Base-by-base conservation (phyloP, 2,888 invertebrate genomes). In the Galeruca laticollis region DNA sequence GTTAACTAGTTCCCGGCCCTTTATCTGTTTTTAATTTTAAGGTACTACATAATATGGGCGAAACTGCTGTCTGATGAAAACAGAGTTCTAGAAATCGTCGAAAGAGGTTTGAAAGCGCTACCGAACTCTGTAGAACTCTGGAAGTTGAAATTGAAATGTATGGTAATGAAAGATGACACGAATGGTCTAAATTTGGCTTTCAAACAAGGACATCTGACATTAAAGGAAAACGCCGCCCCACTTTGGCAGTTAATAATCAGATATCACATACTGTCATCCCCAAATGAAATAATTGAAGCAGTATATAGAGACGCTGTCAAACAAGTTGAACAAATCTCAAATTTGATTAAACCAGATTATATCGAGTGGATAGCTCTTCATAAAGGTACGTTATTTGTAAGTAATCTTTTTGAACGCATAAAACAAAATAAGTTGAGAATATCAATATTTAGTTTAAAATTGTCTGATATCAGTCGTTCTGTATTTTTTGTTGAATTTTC, bases 331-430 rank as follows among this genome's bases (percentile, higher is more conserved):
- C 83, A 82, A 69, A 84, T 90, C 54, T 79, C 89, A 1, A 82
- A 87, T 69, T 83, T 86, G 31, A 84, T 91, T 26, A 91, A 90
- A 83, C 89, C 90, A 0, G 87, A 87, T 76, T 89, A 90, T 67
- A 83, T 92, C 0, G 87, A 90, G 78, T 91, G 90, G 89, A 76
- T 88, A 26, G 76, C 75, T 5, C 69, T 82, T 51, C 65, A 72
- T 8, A 79, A 79, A 74, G 89, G 89, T 33, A 85, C 9, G 49
- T 35, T 15, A 6, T 21, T 26, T 15, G n/a, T 26, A 37, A 20
- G 6, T 26, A 5, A 3, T 26, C 6, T 26, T 26, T 26, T 26
- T 5, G 26, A 26, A 26, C 6, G 26, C 26, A 26, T 26, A 5
- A 26, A 26, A 26, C 26, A 26, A 26, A 26, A 26, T 26, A 5